These are phyloP conservation scores for Microplitis deprimator DNA, from an alignment of 2,888 invertebrate species.

Conservation along the genomic window DNA sequence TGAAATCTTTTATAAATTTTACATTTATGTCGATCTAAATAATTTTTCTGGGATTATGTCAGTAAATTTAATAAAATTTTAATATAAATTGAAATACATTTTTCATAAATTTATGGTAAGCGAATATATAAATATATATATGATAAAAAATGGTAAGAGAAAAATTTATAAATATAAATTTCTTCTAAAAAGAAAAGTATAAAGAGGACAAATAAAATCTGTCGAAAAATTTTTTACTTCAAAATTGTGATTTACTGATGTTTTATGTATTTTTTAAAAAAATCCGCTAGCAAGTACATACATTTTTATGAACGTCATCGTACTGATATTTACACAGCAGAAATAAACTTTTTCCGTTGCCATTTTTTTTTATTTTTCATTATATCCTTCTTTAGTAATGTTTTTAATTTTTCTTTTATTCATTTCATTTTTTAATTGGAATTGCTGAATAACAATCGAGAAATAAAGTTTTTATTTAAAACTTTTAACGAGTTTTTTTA, in stretches of 20 bases:
- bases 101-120: no score
- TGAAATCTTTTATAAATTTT: no score
- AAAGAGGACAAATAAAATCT: not conserved
- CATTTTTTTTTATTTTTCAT: not conserved
- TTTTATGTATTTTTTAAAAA: not conserved
- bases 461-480: not conserved
- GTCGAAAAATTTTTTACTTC: not conserved
- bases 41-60: no score
- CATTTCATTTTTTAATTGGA: not conserved
- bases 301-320: not conserved
- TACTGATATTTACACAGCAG: not conserved
- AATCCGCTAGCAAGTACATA: not conserved
- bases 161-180: not conserved
- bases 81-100: no score
- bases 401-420: not conserved
- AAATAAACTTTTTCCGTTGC: not conserved
- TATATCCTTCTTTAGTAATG: not conserved
- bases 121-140: no score
- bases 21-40: no score
- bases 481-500: not conserved
- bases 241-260: not conserved
- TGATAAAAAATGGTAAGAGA: no score
- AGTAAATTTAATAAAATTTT: no score
- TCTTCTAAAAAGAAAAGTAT: not conserved
- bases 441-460: not conserved